Evolutionary conservation across 2,797 vertebrate species (phyloP).

Genomic region (Philypnodon macrostomus): DNA sequence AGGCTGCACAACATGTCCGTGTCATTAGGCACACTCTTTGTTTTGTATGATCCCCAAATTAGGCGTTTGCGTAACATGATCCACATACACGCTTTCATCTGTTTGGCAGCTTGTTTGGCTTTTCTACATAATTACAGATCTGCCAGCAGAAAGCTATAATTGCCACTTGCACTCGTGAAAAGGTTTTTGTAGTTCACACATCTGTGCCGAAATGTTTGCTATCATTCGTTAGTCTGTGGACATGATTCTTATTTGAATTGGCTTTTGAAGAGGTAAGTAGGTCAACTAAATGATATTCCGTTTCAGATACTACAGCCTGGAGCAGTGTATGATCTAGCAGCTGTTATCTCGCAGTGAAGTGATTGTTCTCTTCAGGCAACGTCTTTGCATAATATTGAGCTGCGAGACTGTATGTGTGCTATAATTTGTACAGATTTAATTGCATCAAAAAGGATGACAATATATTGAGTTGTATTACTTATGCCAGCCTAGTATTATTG

Average conservation of each 20-base stretch:
- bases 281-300: background rate
- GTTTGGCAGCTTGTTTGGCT: slow-evolving; percentile 24
- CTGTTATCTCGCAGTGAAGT: background rate
- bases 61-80: slow-evolving; percentile 14
- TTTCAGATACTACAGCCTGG: slow-evolving; percentile 1
- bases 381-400: slow-evolving; percentile 2
- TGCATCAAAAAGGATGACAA: background rate
- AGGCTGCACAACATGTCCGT: slow-evolving; percentile 3
- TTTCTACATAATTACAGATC: slow-evolving; percentile 39
- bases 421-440: background rate
- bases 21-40: slow-evolving; percentile 4
- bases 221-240: background rate
- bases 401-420: background rate
- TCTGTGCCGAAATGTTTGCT: slow-evolving; percentile 8
- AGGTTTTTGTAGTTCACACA: slow-evolving; percentile 25
- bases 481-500: no score
- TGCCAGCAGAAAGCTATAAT: slow-evolving; percentile 27
- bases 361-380: background rate
- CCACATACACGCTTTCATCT: slow-evolving; percentile 8
- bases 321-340: slow-evolving; percentile 4
- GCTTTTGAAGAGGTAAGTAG: slow-evolving; percentile 10
- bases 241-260: slow-evolving; percentile 4
- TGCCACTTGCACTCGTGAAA: slow-evolving; percentile 28
- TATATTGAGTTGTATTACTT: no score
- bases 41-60: slow-evolving; percentile 12